Base-by-base conservation (phyloP, 2,797 vertebrate species). In the Bovichtus diacanthus region DNA sequence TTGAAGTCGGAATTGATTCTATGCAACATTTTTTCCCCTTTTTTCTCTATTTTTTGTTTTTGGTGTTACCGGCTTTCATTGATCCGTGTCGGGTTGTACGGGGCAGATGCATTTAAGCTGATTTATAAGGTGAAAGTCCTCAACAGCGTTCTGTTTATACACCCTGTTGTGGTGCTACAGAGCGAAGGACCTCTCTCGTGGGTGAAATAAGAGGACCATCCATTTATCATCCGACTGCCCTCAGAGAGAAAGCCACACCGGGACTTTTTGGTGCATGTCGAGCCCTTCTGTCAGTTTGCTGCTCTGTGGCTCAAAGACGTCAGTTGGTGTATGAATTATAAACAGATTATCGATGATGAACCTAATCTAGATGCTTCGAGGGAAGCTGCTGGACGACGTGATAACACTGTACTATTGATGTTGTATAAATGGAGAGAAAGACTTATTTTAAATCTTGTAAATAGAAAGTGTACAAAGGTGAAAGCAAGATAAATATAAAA, bases 401-500 rank as follows among this genome's bases (percentile, higher is more conserved):
- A 96, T 87, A 95, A 95, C 95, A 94, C 96, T 97, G 96, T 97
- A 96, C 88, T 96, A 91, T 97, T 96, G 94, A 96, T 94, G 92
- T 94, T 98, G 96, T 98, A 97, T 97, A 98, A 96, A 97, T 96
- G 95, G 93, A 95, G 91, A 93, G 90, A 93, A 74, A 95, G 89
- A 96, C 95, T 95, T 97, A 97, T 98, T 99, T 98, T 99, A 96
- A 98, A 96, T 96, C 94, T 87, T 99, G 96, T 99, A 99, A 96
- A 98, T 98, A 98, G 89, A 96, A 92, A 92, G 95, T 98, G 96
- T 97, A 97, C 94, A 98, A 97, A 98, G 93, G 75, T 85, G 62
- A 93, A 87, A 91, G 77, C 77, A 81, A 92, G 74, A 92, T 82
- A 56, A 83, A 86, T 93, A 91, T 92, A 87, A 80, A 70, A 84